phyloP scores from a whole-genome alignment of 2,888 invertebrate genomes.

The Alsophila aescularia region DNA sequence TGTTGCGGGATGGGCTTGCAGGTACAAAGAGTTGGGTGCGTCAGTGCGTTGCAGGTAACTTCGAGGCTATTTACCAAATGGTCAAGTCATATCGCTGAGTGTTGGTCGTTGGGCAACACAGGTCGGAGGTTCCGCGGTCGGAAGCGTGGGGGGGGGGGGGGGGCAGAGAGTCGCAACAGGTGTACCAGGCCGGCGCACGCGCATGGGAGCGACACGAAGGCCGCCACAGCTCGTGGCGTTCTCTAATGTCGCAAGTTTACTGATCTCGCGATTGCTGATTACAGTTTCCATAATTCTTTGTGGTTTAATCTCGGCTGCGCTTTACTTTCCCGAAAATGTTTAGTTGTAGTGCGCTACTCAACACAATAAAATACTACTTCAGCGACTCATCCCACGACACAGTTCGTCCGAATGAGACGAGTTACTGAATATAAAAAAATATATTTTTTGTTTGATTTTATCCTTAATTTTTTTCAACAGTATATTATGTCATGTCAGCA shows the following conservation, averaged over 20 bases:
- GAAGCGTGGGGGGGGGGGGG: slow-evolving; percentile 36
- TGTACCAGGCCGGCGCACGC: slow-evolving; percentile 70
- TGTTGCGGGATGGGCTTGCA: slow-evolving; percentile 34
- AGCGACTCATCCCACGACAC: too few relatives aligned
- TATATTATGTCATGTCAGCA: too few relatives aligned
- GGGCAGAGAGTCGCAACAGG: slow-evolving; percentile 64
- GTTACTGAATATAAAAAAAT: too few relatives aligned
- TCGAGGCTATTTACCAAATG: slow-evolving; percentile 59
- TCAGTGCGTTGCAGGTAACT: slow-evolving; percentile 42
- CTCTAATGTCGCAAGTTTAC: slow-evolving; percentile 64
- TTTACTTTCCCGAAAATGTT: not conserved
- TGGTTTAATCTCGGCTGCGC: slow-evolving; percentile 5
- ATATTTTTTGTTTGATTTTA: too few relatives aligned
- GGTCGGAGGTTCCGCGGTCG: slow-evolving; percentile 43
- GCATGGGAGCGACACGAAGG: slow-evolving; percentile 73
- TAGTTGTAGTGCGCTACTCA: not conserved
- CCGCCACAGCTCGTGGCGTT: slow-evolving; percentile 58
- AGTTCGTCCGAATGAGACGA: too few relatives aligned
- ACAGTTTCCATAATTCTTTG: slow-evolving; percentile 18
- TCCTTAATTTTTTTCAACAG: too few relatives aligned
- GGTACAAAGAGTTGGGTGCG: slow-evolving; percentile 42
- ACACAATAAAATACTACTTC: not conserved
- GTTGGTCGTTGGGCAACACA: slow-evolving; percentile 63
- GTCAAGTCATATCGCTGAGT: slow-evolving; percentile 60
- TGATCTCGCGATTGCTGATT: slow-evolving; percentile 25